These are phyloP conservation scores for Clarias platycephalus DNA, from an alignment of 2,797 vertebrate species.

Conservation along the genomic window DNA sequence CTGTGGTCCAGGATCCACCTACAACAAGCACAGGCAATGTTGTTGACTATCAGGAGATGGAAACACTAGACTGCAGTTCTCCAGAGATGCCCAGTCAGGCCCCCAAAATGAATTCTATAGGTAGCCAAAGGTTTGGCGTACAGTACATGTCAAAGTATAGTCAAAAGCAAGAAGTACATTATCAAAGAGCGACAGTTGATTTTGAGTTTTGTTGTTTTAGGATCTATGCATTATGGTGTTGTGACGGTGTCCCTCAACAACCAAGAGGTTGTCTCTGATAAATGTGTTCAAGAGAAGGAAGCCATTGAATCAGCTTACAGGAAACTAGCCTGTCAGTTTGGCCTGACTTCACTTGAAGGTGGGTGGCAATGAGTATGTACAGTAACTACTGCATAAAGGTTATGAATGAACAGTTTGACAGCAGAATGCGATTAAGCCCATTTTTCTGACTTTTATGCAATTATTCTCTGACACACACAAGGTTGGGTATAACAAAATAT, in stretches of 20 bases:
- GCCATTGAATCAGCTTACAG: constrained; percentile 56
- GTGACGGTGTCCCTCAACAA: constrained; percentile 52
- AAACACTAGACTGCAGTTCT: constrained; percentile 1
- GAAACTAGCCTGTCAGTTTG: constrained; percentile 47
- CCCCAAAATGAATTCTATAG: constrained; percentile 21
- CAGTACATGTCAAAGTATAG: not conserved
- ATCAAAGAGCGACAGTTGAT: not conserved
- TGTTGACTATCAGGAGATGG: not conserved
- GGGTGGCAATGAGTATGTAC: not conserved
- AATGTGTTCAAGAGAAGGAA: constrained; percentile 15
- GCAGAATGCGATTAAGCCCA: too few relatives aligned
- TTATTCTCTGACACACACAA: too few relatives aligned
- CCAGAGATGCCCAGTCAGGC: not conserved
- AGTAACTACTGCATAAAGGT: not conserved
- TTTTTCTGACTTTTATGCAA: too few relatives aligned
- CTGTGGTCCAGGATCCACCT: not conserved
- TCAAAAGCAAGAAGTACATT: not conserved
- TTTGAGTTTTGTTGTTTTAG: constrained; percentile 38
- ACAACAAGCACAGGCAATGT: not conserved
- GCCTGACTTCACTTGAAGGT: constrained; percentile 43
- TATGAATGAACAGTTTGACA: too few relatives aligned
- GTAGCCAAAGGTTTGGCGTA: constrained; percentile 16
- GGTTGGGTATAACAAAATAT: too few relatives aligned
- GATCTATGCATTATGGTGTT: constrained; percentile 41
- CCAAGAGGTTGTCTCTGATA: constrained; percentile 24